Evolutionary conservation across 2,888 invertebrate genomes (phyloP), one percentile per base, ranked within the genome.

Genomic region (Hirtodrosophila trivittata): DNA sequence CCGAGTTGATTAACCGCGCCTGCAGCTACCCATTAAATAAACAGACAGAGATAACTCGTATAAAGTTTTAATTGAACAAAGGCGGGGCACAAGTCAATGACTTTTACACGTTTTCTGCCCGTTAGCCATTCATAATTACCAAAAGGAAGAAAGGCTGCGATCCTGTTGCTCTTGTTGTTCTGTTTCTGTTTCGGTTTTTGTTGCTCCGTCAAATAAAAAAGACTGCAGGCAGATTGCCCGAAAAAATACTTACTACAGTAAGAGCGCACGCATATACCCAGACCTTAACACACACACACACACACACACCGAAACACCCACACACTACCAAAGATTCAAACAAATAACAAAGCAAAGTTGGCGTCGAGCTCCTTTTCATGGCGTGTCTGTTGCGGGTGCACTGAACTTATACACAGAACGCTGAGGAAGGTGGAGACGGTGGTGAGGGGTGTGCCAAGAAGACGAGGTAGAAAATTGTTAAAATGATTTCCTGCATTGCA

Each of bases 401-500:
- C 47, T 84, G 80, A 81, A 81, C 84, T 81, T 81, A 56, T 63
- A 66, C 49, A 66, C 54, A 66, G 60, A 63, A 55, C 32, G 13
- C n/a, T 25, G 21, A 28, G 32, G 3, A 6, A 7, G 1, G 28
- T n/a, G 3, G n/a, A 28, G 3, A 21, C 5, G 3, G 14, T n/a
- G 18, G 10, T 25, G 30, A 9, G 4, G 13, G 13, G 33, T 9
- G 13, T 38, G 26, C 2, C 7, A 18, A 7, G 38, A 26, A 43
- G 47, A 39, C 25, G 71, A 59, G 75, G 67, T 47, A 49, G 70
- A 80, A 82, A 85, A 83, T 75, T 83, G 83, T 83, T 80, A 83
- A 85, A 83, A 83, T 83, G 73, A 85, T 83, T 83, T 83, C 83
- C 82, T 83, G 77, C 83, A 77, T 70, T 78, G 83, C 83, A 77